Evolutionary conservation across 2,113 vertebrate genomes (phyloP).

Genomic region (Dromaius novaehollandiae): DNA sequence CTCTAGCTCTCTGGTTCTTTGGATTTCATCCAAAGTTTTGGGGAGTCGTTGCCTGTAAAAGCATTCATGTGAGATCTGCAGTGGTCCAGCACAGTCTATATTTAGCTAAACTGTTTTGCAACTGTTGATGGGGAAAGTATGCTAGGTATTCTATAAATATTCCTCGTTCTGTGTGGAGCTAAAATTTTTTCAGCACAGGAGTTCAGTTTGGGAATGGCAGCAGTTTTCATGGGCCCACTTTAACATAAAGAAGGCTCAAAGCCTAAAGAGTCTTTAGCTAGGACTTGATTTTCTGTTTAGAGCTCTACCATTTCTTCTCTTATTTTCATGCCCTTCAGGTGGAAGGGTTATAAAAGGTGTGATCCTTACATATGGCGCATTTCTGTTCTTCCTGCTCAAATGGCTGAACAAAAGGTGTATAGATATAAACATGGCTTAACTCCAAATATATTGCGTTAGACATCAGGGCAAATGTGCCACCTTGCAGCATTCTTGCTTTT

Average conservation of each 20-base stretch:
- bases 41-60: conserved; percentile 26
- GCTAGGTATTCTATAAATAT: conserved; percentile 60
- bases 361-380: not conserved
- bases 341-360: not conserved
- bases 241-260: not conserved
- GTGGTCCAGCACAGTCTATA: conserved; percentile 51
- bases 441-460: not conserved
- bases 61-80: conserved; percentile 46
- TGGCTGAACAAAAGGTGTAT: not conserved
- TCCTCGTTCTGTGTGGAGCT: not conserved
- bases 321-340: not conserved
- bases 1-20: not conserved
- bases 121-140: conserved; percentile 62
- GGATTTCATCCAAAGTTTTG: conserved; percentile 37
- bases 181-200: not conserved
- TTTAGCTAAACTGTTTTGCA: conserved; percentile 69
- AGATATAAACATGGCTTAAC: not conserved
- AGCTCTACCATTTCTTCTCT: not conserved
- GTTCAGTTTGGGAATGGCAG: not conserved
- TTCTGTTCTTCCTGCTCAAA: not conserved
- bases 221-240: not conserved
- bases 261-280: not conserved
- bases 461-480: not conserved
- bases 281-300: not conserved
- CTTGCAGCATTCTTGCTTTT: not conserved